Evolutionary conservation across 2,888 invertebrate genomes (phyloP), one percentile per base, ranked within the genome.

Genomic region (Subacronicta megacephala): DNA sequence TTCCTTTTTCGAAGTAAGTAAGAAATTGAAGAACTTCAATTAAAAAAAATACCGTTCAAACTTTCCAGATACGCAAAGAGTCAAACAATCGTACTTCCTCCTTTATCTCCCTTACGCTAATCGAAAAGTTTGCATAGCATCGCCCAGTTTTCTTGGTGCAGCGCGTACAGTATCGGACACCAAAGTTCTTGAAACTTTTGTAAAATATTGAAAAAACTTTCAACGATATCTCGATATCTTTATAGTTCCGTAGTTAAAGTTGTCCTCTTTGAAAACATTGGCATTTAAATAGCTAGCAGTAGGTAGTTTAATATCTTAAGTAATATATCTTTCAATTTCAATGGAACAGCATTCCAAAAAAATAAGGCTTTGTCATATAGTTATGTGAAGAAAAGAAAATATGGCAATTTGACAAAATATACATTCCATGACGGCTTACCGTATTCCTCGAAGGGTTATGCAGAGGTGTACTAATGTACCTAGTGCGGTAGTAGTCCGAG

Each of bases 91-190:
- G 59, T 65, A 75, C 74, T 75, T 78, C 72, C 65, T 65, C 74
- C 81, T 81, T 83, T 83, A 84, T 83, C 81, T 80, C 64, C 69
- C 69, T 71, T 79, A 81, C 77, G 82, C 79, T 84, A 84, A 85
- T 82, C 77, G 80, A 75, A 81, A 81, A 79, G 77, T 80, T 71
- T 63, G 44, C 72, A 70, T 50, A 55, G 54, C 49, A 62, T 70
- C 62, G 53, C 65, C 66, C 63, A 74, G 73, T 75, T 49, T 65
- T 49, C 75, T 65, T 65, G 43, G 56, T 62, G 66, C 49, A 64
- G 26, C 62, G 51, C 62, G 69, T 77, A 62, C 75, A 75, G 56
- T 62, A 49, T 58, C 45, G 51, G 72, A 63, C 55, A 72, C 67
- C 54, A 3, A 31, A 52, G 57, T 54, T 56, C 68, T 49, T 29